phyloP scores from a whole-genome alignment of 2,797 vertebrate genomes.

The Delichon dasypus region DNA sequence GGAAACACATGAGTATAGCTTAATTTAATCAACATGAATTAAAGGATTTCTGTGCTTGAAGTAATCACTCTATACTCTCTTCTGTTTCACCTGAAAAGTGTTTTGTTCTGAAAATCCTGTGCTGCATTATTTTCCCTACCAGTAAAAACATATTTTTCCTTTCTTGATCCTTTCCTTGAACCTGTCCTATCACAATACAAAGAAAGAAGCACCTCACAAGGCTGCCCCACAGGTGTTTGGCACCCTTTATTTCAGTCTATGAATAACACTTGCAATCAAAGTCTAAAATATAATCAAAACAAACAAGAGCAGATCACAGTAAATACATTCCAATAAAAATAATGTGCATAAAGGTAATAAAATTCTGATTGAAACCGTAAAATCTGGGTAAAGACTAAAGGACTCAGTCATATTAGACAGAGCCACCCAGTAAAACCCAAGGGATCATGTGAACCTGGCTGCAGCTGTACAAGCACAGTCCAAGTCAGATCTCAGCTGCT shows the following conservation, averaged over 20 bases:
- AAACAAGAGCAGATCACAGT: neutral
- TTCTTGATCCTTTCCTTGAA: neutral
- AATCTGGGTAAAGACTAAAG: neutral
- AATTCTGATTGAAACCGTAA: neutral
- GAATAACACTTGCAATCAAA: neutral
- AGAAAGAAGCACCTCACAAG: neutral
- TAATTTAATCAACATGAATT: conserved; percentile 40
- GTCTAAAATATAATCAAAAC: neutral
- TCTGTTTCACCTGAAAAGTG: neutral
- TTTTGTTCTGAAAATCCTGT: conserved; percentile 2
- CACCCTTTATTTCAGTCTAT: neutral
- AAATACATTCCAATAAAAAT: neutral
- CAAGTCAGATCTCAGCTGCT: conserved; percentile 37
- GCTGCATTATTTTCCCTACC: neutral
- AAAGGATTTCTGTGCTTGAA: conserved; percentile 8
- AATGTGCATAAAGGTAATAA: neutral
- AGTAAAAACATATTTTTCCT: neutral
- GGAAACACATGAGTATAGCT: neutral
- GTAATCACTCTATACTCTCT: neutral
- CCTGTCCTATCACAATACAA: neutral
- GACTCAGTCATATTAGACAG: neutral
- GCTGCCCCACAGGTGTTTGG: neutral
- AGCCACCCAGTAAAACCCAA: conserved; percentile 1
- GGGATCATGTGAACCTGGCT: conserved; percentile 40
- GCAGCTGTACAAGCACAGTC: conserved; percentile 20